Percentiles rank a stretch among this genome's conserved stretches.
Conservation (phyloP, 2,113 vertebrate genomes). For the Odobenus rosmarus region DNA sequence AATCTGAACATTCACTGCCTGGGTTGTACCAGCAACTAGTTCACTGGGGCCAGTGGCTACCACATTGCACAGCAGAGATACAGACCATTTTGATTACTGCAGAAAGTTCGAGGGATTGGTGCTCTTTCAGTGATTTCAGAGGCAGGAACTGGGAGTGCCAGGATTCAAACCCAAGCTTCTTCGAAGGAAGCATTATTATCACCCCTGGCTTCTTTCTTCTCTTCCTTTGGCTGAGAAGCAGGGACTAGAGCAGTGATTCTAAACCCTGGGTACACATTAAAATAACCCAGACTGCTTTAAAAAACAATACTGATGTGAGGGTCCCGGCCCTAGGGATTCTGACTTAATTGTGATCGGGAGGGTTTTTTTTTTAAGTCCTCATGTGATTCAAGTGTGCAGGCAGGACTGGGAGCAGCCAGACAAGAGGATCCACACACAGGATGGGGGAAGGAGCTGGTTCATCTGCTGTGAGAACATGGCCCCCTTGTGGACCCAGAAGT, state of each 20-base stretch:
- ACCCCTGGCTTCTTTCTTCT: neutral
- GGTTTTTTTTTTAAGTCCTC: neutral
- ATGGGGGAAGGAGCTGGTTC: neutral
- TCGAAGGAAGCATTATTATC: too few species aligned
- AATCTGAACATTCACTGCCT: neutral
- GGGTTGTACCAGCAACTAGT: neutral
- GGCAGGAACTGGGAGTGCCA: neutral
- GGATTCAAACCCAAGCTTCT: neutral
- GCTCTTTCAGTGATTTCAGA: neutral
- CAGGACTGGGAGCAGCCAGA: neutral
- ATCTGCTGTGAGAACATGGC: neutral
- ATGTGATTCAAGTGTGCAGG: neutral
- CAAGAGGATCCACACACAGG: neutral
- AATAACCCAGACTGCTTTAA: neutral
- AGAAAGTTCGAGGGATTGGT: neutral
- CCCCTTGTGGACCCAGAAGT: neutral
- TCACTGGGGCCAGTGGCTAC: neutral
- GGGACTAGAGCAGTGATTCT: neutral
- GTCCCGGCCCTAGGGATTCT: neutral
- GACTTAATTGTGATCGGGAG: neutral
- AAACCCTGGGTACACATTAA: neutral
- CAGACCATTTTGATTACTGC: rapidly evolving
- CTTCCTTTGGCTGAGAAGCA: slow-evolving; percentile 18
- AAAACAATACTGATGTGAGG: neutral
- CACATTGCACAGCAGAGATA: rapidly evolving